Evolutionary conservation across 53 echinoderm and acorn worm species (phyloP).

Genomic region (Temnopleurus reevesii): DNA sequence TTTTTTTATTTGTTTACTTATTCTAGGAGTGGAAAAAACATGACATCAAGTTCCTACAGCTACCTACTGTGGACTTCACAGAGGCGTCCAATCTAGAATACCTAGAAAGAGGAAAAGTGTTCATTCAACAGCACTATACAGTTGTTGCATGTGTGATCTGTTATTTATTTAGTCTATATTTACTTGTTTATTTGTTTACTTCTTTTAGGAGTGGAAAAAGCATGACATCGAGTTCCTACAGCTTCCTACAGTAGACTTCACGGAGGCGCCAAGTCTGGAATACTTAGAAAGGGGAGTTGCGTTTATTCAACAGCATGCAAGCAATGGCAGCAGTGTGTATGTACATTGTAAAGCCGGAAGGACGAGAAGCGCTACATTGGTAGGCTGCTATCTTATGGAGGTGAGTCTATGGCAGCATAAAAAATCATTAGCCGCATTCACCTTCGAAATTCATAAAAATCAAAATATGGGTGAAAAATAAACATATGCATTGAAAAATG

Average conservation of each 20-base stretch:
- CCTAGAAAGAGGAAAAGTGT: conserved; percentile 69
- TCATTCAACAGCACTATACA: too few species aligned
- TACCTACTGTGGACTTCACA: conserved; percentile 78
- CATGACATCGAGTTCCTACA: conserved; percentile 75
- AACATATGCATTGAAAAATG: too few species aligned
- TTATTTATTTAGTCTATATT: too few species aligned
- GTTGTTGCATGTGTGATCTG: too few species aligned
- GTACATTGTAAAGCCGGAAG: conserved; percentile 92
- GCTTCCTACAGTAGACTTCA: conserved; percentile 86
- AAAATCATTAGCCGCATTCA: too few species aligned
- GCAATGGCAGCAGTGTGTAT: conserved; percentile 78
- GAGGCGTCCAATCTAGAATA: conserved; percentile 72
- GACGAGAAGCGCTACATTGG: conserved; percentile 90
- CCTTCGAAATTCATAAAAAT: too few species aligned
- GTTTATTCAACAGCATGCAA: conserved; percentile 78
- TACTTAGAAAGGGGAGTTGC: conserved; percentile 76
- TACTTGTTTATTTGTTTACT: background rate
- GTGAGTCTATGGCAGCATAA: too few species aligned
- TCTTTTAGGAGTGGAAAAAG: conserved; percentile 80
- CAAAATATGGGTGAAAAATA: too few species aligned
- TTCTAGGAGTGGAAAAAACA: conserved; percentile 78
- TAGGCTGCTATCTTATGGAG: conserved; percentile 94
- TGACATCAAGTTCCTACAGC: conserved; percentile 65
- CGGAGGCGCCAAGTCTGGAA: conserved; percentile 81
- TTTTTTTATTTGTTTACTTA: background rate